A percentile compares a stretch with the other conserved stretches of the same genome.
Conservation (phyloP, 2,888 invertebrate species). For the Lochmaea crataegi region DNA sequence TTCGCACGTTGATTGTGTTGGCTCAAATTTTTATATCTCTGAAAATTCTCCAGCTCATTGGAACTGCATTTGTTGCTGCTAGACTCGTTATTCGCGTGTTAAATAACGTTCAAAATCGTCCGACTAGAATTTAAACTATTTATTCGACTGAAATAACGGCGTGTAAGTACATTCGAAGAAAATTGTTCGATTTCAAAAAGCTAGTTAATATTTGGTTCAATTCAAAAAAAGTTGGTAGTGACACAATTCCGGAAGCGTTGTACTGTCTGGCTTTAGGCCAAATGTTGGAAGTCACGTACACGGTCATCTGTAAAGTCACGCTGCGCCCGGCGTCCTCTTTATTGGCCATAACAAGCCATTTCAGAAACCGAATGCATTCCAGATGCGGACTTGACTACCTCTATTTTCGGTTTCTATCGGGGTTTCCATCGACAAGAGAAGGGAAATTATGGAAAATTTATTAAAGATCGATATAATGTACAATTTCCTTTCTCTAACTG, state of each 20-base stretch:
- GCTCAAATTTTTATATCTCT: no score
- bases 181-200: slow-evolving; percentile 12
- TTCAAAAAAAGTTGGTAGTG: slow-evolving; percentile 17
- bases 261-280: slow-evolving; percentile 52
- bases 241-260: slow-evolving; percentile 45
- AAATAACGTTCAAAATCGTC: background rate
- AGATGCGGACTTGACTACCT: slow-evolving; percentile 51
- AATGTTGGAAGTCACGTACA: slow-evolving; percentile 54
- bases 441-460: slow-evolving; percentile 51
- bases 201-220: slow-evolving; percentile 16
- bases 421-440: slow-evolving; percentile 43
- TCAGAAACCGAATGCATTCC: slow-evolving; percentile 57
- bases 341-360: slow-evolving; percentile 60
- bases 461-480: slow-evolving; percentile 45
- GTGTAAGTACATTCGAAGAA: background rate
- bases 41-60: background rate
- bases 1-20: no score
- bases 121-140: background rate
- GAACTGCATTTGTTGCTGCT: background rate
- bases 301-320: slow-evolving; percentile 58
- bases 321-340: slow-evolving; percentile 53
- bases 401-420: slow-evolving; percentile 43
- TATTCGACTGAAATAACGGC: background rate
- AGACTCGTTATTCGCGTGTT: background rate
- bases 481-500: slow-evolving; percentile 45